These are phyloP conservation scores for Choloepus didactylus DNA, from an alignment of 2,797 vertebrate species.

Conservation along the genomic window DNA sequence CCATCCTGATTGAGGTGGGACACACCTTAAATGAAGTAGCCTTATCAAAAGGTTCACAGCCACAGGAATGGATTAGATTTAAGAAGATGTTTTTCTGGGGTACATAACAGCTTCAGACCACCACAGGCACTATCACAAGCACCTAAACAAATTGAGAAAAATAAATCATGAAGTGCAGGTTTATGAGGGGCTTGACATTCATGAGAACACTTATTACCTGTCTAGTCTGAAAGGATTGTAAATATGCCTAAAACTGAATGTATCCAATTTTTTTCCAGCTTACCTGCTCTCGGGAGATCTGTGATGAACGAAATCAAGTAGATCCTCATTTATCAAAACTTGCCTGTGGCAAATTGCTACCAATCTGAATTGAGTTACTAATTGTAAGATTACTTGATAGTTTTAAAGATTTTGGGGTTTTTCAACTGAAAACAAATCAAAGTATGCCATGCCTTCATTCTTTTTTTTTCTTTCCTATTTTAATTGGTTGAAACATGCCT, in stretches of 20 bases:
- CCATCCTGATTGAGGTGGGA: no score
- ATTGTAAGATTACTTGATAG: not conserved
- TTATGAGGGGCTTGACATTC: not conserved
- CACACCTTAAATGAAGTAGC: no score
- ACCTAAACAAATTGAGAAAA: constrained; percentile 20
- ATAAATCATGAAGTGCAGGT: not conserved
- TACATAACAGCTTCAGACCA: no score
- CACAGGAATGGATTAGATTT: no score
- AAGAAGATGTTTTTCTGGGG: no score
- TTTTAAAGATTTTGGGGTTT: not conserved
- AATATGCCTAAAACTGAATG: not conserved
- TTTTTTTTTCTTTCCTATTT: not conserved
- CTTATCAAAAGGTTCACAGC: no score
- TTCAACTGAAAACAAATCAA: not conserved
- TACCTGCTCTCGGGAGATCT: not conserved
- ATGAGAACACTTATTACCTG: not conserved
- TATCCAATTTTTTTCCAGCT: not conserved
- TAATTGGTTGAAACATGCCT: not conserved
- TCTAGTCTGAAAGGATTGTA: not conserved
- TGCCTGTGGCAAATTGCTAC: not conserved
- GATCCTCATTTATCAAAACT: not conserved
- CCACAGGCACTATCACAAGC: not conserved
- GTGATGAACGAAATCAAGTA: not conserved
- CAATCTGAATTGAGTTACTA: not conserved
- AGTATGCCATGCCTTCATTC: not conserved